Percentiles rank a stretch among this genome's conserved stretches.
These are phyloP conservation scores for Dynastes maya DNA, from an alignment of 2,888 invertebrate species.

Conservation along the genomic window DNA sequence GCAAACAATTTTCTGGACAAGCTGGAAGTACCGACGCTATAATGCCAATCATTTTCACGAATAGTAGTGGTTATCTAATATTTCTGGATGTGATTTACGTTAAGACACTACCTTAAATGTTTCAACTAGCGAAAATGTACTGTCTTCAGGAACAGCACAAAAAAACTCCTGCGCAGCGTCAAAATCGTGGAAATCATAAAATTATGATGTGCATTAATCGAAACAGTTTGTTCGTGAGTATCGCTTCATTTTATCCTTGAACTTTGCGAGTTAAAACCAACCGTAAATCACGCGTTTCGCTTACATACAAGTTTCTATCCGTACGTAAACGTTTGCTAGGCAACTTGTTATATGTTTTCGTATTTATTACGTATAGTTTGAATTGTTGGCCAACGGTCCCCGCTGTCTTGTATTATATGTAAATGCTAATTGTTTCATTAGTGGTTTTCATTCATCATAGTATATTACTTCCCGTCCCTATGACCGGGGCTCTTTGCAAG, in stretches of 20 bases:
- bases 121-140: too few relatives aligned
- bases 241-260: constrained; percentile 22
- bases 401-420: constrained; percentile 25
- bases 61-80: too few relatives aligned
- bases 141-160: background rate
- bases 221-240: background rate
- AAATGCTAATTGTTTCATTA: constrained; percentile 36
- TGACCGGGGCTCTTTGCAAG: background rate
- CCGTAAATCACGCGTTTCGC: constrained; percentile 9
- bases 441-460: constrained; percentile 25
- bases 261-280: background rate
- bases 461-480: background rate
- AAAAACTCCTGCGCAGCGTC: background rate
- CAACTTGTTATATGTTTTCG: background rate
- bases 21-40: too few relatives aligned
- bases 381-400: constrained; percentile 5
- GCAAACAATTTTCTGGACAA: too few relatives aligned
- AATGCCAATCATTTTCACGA: too few relatives aligned
- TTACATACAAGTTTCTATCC: background rate
- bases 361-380: constrained; percentile 13
- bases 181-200: background rate
- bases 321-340: background rate
- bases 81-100: too few relatives aligned
- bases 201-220: background rate
- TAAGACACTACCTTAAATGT: too few relatives aligned